Evolutionary conservation across 1,140 invertebrate species (phyloP).

Genomic region (Tenebrio molitor): DNA sequence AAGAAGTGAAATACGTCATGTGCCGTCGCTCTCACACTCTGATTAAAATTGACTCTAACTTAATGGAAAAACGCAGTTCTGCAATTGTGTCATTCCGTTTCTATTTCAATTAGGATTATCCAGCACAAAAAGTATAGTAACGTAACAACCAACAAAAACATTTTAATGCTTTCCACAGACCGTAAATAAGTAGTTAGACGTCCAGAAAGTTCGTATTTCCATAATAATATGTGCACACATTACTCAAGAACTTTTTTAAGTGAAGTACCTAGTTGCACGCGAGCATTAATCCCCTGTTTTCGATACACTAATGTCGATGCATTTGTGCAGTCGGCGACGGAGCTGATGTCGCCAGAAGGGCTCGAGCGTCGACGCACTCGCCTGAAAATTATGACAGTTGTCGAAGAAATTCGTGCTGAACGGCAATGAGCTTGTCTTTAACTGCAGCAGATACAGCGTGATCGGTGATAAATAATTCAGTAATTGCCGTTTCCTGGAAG

Average conservation of each 20-base stretch:
- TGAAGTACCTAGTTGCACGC: slow-evolving; percentile 11
- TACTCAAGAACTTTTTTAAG: not conserved
- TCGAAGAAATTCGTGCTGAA: not conserved
- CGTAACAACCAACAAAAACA: not conserved
- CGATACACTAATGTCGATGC: not conserved
- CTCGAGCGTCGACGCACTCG: not conserved
- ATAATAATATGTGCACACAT: slow-evolving; percentile 22
- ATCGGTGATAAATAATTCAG: slow-evolving; percentile 1
- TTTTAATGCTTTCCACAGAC: slow-evolving; percentile 1
- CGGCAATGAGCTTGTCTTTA: slow-evolving; percentile 1
- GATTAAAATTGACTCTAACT: slow-evolving; percentile 36
- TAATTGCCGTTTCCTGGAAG: slow-evolving; percentile 18
- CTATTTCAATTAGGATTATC: slow-evolving; percentile 20
- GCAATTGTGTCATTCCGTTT: slow-evolving; percentile 24
- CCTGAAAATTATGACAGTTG: not conserved
- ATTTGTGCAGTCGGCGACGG: no score
- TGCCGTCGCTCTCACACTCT: slow-evolving; percentile 20
- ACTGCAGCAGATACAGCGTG: not conserved
- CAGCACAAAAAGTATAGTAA: not conserved
- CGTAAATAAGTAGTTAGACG: slow-evolving; percentile 1
- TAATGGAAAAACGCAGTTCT: slow-evolving; percentile 34
- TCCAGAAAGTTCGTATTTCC: not conserved
- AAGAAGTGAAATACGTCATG: not conserved
- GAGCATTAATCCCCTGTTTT: not conserved
- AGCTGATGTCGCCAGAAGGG: no score